Percentiles rank a stretch among this genome's conserved stretches.
These are phyloP conservation scores for Blastobasis lacticolella DNA, from an alignment of 2,888 invertebrate genomes.

Conservation along the genomic window DNA sequence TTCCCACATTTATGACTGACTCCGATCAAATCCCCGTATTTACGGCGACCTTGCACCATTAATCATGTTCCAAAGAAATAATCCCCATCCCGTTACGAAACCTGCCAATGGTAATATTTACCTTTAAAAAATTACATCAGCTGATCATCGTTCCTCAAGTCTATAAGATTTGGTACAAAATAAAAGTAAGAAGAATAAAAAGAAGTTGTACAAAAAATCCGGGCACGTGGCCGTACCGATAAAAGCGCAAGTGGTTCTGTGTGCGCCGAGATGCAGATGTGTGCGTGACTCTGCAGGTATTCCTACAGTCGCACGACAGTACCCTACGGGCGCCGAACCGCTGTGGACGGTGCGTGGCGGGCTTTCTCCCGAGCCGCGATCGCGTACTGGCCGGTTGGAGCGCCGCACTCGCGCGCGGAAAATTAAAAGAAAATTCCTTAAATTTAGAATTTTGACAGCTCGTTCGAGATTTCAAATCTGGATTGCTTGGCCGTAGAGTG, in stretches of 20 bases:
- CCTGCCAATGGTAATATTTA: conserved; percentile 15
- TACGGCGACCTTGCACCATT: conserved; percentile 4
- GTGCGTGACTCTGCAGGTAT: conserved; percentile 70
- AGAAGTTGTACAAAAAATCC: conserved; percentile 12
- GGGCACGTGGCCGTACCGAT: conserved; percentile 48
- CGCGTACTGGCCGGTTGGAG: not conserved
- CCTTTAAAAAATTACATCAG: conserved; percentile 33
- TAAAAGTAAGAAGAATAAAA: no score
- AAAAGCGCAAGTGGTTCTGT: conserved; percentile 51
- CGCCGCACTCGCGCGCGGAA: no score
- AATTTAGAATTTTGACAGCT: not conserved
- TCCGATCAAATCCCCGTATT: conserved; percentile 4
- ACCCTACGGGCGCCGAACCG: conserved; percentile 45
- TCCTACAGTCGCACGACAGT: conserved; percentile 44
- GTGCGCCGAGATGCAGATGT: conserved; percentile 45
- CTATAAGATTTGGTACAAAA: no score
- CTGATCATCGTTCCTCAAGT: conserved; percentile 26
- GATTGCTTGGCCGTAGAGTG: not conserved
- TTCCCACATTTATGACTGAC: not conserved
- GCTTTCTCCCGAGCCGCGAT: conserved; percentile 7
- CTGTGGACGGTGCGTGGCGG: conserved; percentile 4
- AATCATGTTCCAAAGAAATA: conserved; percentile 7
- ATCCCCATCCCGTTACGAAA: conserved; percentile 7
- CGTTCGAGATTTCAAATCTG: not conserved
- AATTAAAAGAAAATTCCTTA: not conserved